Base-by-base conservation (phyloP, 2,797 vertebrate genomes). In the Poeciliopsis paucimaculata region DNA sequence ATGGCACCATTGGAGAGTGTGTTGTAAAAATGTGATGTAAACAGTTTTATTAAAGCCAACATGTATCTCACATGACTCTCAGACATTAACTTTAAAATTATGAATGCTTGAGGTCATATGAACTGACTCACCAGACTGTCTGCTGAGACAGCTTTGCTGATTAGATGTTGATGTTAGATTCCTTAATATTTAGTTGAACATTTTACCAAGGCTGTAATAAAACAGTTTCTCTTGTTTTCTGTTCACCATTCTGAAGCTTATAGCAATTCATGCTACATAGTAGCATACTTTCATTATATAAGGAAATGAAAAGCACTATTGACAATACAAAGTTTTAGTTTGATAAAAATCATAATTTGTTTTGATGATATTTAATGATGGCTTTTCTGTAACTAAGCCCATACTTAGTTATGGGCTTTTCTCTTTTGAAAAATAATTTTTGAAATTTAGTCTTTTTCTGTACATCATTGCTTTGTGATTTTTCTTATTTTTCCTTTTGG, bases 21-120 rank as follows among this genome's bases (percentile, higher is more conserved):
- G 51, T 66, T 45, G 23, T 62, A 46, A 79, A 71, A 34, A 28
- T 26, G 41, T 55, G 76, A 68, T 23, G 64, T 20, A 20, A 66
- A 66, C 8, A 1, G 34, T 41, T 68, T 39, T 12, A 26, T 26
- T 68, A 39, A 23, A 41, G 13, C 13, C 2, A 13, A 4, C 11
- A 0, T 34, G n/a, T 34, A 16, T 55, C 39, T 20, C 47, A 47
- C 12, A 1, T 34, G 82, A 66, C 71, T 53, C 16, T 41, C 57
- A 80, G 73, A 87, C 72, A 64, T 81, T 77, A 77, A 66, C 26
- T 77, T 5, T n/a, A n/a, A 43, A 62, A 45, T 76, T 70, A 79
- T 23, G 66, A 75, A 73, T 45, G 43, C 46, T 34, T 57, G 57
- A 26, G 64, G 34, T 39, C 16, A 26, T 23, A 43, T 23, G 64